Base-by-base conservation (phyloP, 2,113 vertebrate species). In the Ceuthmochares aereus region DNA sequence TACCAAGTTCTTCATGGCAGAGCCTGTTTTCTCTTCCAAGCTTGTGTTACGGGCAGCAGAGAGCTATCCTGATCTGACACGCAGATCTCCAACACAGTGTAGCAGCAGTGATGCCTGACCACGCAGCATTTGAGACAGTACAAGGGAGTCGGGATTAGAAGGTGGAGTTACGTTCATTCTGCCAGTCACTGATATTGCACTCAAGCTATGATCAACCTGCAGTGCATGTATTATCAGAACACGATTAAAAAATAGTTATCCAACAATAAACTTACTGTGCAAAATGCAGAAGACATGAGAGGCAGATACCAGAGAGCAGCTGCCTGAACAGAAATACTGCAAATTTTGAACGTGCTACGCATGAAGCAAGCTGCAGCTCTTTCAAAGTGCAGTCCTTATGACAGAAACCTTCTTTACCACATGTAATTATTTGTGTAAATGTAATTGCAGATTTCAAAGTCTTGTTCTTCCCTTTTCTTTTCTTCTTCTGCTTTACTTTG, bases 241-340 rank as follows among this genome's bases (percentile, higher is more conserved):
- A 83, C 0, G 0, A 32, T 37, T 54, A 9, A 0, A 7, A 27
- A 19, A n/a, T 3, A 1, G 22, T 58, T 74, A n/a, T 25, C 27
- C 27, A 8, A 89, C 87, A 64, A 36, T 7, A 37, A 45, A 58
- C 27, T 12, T 23, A 8, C 20, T 47, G 26, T 36, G 69, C 42
- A 63, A 78, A 81, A 87, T 18, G 37, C 20, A 66, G 45, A 88
- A 69, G 27, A 29, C 32, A 36, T 3, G 7, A 89, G 52, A 63
- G 4, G 15, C 47, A n/a, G 4, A 32, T 3, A 81, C 7, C 37
- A 84, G 36, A 55, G 0, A 68, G n/a, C 15, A 77, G 47, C 52
- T 80, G 45, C 55, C 59, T 58, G 67, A 72, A 73, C 12, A 56
- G 43, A 78, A 87, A 79, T 30, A 27, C 60, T 40, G 56, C 27